A percentile compares a stretch with the other conserved stretches of the same genome.
These are phyloP conservation scores for Pomacea maculata DNA, from an alignment of 1,140 invertebrate species.

Conservation along the genomic window DNA sequence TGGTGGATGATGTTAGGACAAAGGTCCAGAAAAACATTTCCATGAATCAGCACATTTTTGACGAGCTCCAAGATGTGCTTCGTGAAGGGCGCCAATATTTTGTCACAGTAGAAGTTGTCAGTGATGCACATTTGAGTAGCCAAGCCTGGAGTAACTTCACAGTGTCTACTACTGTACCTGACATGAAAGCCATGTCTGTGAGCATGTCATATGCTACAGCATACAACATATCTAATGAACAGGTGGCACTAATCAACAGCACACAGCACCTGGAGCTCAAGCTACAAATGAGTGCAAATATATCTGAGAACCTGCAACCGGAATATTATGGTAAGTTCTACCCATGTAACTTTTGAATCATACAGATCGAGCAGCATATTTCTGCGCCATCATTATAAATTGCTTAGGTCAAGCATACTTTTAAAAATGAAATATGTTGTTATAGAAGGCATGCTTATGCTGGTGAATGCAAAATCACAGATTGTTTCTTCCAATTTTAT, in stretches of 20 bases:
- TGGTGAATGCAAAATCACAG: too few species aligned
- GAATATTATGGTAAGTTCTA: slow-evolving; percentile 33
- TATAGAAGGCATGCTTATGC: too few species aligned
- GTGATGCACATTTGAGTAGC: slow-evolving; percentile 23
- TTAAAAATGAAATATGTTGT: too few species aligned
- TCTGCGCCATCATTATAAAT: too few species aligned
- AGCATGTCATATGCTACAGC: slow-evolving; percentile 6
- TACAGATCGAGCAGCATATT: too few species aligned
- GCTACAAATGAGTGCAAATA: slow-evolving; percentile 14
- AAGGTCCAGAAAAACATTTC: not conserved
- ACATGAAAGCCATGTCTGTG: slow-evolving; percentile 16
- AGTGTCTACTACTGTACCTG: slow-evolving; percentile 28
- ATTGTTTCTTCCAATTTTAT: too few species aligned
- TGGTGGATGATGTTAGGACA: slow-evolving; percentile 1
- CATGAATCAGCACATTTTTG: slow-evolving; percentile 1
- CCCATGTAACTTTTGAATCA: too few species aligned
- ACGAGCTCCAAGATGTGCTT: not conserved
- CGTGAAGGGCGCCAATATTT: slow-evolving; percentile 21
- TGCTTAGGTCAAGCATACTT: too few species aligned
- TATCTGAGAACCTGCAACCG: slow-evolving; percentile 13
- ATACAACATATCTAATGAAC: not conserved
- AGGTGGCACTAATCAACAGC: slow-evolving; percentile 5
- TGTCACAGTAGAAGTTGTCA: slow-evolving; percentile 25
- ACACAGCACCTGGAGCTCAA: slow-evolving; percentile 21
- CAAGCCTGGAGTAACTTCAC: slow-evolving; percentile 34